Base-by-base conservation (phyloP, 2,888 invertebrate species). In the Dryadula phaetusa region DNA sequence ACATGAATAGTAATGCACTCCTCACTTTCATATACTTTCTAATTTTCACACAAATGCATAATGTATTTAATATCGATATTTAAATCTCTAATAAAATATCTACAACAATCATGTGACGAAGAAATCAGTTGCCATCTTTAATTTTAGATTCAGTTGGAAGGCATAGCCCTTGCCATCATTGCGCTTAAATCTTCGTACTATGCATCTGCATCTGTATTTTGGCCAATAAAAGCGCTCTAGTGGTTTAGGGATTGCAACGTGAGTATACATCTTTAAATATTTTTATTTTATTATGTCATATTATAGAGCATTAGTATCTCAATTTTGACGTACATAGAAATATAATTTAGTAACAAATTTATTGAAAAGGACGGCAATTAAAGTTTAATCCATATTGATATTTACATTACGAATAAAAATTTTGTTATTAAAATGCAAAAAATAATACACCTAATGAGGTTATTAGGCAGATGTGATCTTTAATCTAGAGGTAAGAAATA, bases 151-250 rank as follows among this genome's bases (percentile, higher is more conserved):
- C n/a, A 49, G 49, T 49, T 49, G 14, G 7, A 7, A 25, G 7
- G n/a, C n/a, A n/a, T 49, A 8, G n/a, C n/a, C 8, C 3, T 25
- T 25, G 8, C 49, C 49, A 49, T 49, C 49, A 49, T n/a, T n/a
- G 25, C n/a, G 8, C 7, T 49, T n/a, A 25, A 49, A 49, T 49
- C 49, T 47, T n/a, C 49, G 25, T 25, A n/a, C n/a, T 49, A 25
- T n/a, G 25, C 25, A 49, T 25, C n/a, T n/a, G 25, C 49, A 47
- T 47, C n/a, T 49, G 49, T 25, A 25, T n/a, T 25, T 49, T 49
- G 7, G n/a, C n/a, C 49, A 25, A 49, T 49, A 49, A 25, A 49
- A 49, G 49, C 25, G 49, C n/a, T 49, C 49, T 25, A 0, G 7
- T 7, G 25, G 14, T 49, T 3, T 25, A 49, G n/a, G n/a, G 49